Percentiles rank a stretch among this genome's conserved stretches.
Evolutionary conservation across 2,888 invertebrate genomes (phyloP).

Genomic region (Drosophila putrida): DNA sequence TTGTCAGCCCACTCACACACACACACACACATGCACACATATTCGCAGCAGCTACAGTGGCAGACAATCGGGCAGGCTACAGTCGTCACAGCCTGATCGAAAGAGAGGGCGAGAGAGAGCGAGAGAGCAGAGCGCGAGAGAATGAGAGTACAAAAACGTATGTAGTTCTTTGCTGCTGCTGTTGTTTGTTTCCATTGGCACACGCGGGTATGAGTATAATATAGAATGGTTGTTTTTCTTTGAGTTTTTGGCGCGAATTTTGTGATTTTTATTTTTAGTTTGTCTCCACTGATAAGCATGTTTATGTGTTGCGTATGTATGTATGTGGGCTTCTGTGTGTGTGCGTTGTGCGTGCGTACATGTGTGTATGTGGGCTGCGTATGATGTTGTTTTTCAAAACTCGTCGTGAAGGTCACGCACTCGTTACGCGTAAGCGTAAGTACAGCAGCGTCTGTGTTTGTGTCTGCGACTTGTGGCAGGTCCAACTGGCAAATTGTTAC

Average conservation of each 20-base stretch:
- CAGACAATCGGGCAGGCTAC: slow-evolving; percentile 51
- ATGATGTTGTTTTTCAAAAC: slow-evolving; percentile 66
- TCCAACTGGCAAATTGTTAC: slow-evolving; percentile 34
- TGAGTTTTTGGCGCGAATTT: slow-evolving; percentile 71
- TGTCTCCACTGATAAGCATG: slow-evolving; percentile 63
- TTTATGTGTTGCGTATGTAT: slow-evolving; percentile 12
- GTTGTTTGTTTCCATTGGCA: slow-evolving; percentile 52
- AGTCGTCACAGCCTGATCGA: slow-evolving; percentile 11
- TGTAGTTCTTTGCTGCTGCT: slow-evolving; percentile 10
- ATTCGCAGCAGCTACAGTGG: slow-evolving; percentile 22
- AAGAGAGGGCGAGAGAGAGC: slow-evolving; percentile 5
- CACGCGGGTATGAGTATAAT: slow-evolving; percentile 41
- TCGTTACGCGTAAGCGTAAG: slow-evolving; percentile 55
- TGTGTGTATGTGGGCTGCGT: slow-evolving; percentile 43
- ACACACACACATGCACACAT: neutral
- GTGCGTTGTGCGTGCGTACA: slow-evolving; percentile 17
- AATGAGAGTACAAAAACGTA: no score
- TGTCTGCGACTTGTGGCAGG: slow-evolving; percentile 33
- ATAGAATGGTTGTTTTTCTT: slow-evolving; percentile 40
- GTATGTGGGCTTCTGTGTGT: slow-evolving; percentile 9
- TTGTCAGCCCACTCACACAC: slow-evolving; percentile 56
- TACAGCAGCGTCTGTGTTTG: slow-evolving; percentile 55
- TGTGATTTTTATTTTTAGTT: slow-evolving; percentile 67
- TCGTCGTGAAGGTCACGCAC: slow-evolving; percentile 72
- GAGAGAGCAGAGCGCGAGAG: slow-evolving; percentile 1